These are phyloP conservation scores for Nibea coibor DNA, from an alignment of 2,113 vertebrate species.

Conservation along the genomic window DNA sequence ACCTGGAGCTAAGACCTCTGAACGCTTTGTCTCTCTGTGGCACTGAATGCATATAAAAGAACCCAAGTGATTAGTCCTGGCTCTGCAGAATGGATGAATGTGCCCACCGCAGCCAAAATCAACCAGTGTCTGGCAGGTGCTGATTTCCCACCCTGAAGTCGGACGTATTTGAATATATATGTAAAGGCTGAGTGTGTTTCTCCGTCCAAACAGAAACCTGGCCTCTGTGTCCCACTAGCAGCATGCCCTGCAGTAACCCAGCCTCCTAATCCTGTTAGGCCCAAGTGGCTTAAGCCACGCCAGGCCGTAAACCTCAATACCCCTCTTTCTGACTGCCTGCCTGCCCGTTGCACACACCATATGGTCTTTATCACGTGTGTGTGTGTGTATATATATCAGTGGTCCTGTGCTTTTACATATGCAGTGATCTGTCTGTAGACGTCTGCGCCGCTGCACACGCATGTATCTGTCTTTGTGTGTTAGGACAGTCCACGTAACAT, in stretches of 20 bases:
- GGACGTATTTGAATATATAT: constrained; percentile 17
- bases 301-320: constrained; percentile 72
- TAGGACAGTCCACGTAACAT: not conserved
- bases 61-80: constrained; percentile 15
- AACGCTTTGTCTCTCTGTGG: not conserved
- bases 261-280: constrained; percentile 78
- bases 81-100: constrained; percentile 24
- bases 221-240: constrained; percentile 47
- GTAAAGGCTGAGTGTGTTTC: constrained; percentile 36
- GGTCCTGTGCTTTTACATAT: constrained; percentile 28
- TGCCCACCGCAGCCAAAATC: constrained; percentile 6
- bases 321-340: constrained; percentile 62
- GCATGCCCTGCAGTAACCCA: constrained; percentile 73
- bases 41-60: constrained; percentile 27
- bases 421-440: constrained; percentile 54
- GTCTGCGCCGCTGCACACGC: not conserved
- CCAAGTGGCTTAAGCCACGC: constrained; percentile 72
- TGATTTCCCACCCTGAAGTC: constrained; percentile 29
- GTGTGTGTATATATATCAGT: not conserved
- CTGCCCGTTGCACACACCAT: constrained; percentile 61
- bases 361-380: constrained; percentile 54
- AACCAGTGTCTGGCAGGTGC: constrained; percentile 25
- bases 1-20: constrained; percentile 39
- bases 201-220: constrained; percentile 38
- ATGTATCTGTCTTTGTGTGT: not conserved